Conservation (phyloP, 1,140 invertebrate species). For the Hycleus phaleratus region DNA sequence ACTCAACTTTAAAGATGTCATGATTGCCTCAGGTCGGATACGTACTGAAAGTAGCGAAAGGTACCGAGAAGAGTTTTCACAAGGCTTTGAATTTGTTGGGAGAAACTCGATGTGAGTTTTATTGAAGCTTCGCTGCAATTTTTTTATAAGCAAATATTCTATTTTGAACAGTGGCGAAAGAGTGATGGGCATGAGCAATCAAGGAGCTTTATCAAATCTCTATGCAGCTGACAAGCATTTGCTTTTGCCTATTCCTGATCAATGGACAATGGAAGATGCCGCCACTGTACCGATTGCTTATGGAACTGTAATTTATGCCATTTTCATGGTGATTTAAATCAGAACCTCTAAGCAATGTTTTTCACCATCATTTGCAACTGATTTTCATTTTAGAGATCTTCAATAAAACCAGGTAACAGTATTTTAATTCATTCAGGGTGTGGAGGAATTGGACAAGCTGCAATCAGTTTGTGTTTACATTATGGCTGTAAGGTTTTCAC, state of each 20-base stretch:
- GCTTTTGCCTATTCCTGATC: constrained; percentile 52
- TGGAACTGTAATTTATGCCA: too few species aligned
- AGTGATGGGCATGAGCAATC: too few species aligned
- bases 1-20: background rate
- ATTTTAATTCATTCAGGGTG: constrained; percentile 73
- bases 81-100: constrained; percentile 54
- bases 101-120: constrained; percentile 52
- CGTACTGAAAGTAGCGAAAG: constrained; percentile 44
- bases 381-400: too few species aligned
- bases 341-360: too few species aligned
- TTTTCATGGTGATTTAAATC: too few species aligned
- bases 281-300: constrained; percentile 65
- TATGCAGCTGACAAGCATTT: constrained; percentile 11
- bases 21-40: constrained; percentile 44
- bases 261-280: constrained; percentile 79
- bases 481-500: constrained; percentile 65
- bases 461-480: constrained; percentile 68
- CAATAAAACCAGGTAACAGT: background rate
- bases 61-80: too few species aligned
- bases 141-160: constrained; percentile 73
- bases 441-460: constrained; percentile 79
- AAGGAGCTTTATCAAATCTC: too few species aligned
- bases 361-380: too few species aligned
- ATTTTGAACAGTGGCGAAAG: too few species aligned
- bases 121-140: constrained; percentile 38